A percentile compares a stretch with the other conserved stretches of the same genome.
Evolutionary conservation across 2,888 invertebrate species (phyloP).

Genomic region (Meiosimyza decipiens): DNA sequence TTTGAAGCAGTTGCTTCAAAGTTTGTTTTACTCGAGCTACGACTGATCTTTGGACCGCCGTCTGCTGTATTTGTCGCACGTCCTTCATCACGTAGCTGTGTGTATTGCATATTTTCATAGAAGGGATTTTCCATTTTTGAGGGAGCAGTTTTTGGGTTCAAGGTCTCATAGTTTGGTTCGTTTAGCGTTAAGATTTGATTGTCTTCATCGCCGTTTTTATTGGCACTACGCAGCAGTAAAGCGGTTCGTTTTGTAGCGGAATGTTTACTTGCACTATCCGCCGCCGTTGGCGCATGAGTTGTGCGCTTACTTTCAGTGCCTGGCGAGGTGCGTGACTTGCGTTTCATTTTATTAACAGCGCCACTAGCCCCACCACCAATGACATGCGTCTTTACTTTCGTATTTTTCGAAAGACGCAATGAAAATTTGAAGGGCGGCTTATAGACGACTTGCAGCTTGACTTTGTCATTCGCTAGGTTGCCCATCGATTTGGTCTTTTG

Average conservation of each 20-base stretch:
- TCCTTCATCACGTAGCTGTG: conserved; percentile 41
- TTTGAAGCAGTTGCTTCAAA: conserved; percentile 43
- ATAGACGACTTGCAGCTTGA: conserved; percentile 85
- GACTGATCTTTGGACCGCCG: conserved; percentile 51
- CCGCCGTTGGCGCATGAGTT: conserved; percentile 39
- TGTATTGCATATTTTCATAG: conserved; percentile 51
- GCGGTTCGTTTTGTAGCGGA: conserved; percentile 61
- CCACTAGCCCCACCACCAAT: conserved; percentile 58
- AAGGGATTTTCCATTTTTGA: conserved; percentile 51
- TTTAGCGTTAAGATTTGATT: conserved; percentile 61
- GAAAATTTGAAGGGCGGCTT: conserved; percentile 90
- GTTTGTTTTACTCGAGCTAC: conserved; percentile 59
- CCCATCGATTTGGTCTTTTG: conserved; percentile 78
- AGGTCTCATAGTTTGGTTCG: conserved; percentile 66
- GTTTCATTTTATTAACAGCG: conserved; percentile 56
- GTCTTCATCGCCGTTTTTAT: conserved; percentile 59
- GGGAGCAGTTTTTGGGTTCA: conserved; percentile 55
- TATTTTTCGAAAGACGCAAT: conserved; percentile 73
- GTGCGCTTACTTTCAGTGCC: conserved; percentile 41
- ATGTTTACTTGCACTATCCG: conserved; percentile 40
- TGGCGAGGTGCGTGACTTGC: conserved; percentile 47
- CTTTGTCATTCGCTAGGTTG: conserved; percentile 73
- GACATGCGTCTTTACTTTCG: conserved; percentile 64
- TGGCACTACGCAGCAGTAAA: conserved; percentile 54
- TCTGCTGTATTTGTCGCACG: conserved; percentile 26